A percentile compares a stretch with the other conserved stretches of the same genome.
Evolutionary conservation across 2,113 vertebrate species (phyloP).

Genomic region (Ploceus nigricollis): DNA sequence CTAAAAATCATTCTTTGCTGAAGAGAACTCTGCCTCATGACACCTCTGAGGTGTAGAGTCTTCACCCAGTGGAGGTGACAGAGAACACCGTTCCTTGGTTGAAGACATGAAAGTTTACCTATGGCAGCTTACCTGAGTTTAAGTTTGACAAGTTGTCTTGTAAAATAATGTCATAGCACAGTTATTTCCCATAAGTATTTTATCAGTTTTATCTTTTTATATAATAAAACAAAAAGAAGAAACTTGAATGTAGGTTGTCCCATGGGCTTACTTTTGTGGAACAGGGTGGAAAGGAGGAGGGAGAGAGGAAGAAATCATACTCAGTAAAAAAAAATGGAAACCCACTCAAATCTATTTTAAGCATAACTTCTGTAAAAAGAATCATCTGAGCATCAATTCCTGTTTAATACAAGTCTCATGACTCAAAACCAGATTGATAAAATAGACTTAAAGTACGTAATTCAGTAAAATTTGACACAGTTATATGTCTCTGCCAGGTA

Average conservation of each 20-base stretch:
- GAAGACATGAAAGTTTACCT: neutral
- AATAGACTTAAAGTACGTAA: neutral
- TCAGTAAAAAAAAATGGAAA: slow-evolving; percentile 12
- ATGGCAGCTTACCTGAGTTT: neutral
- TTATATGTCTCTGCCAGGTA: neutral
- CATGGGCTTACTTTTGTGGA: slow-evolving; percentile 22
- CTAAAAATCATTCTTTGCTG: neutral
- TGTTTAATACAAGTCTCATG: neutral
- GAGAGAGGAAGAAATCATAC: slow-evolving; percentile 5
- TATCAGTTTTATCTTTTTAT: neutral
- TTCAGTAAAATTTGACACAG: neutral
- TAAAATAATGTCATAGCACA: slow-evolving; percentile 25
- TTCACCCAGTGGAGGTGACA: neutral
- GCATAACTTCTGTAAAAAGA: slow-evolving; percentile 11
- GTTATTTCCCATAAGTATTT: neutral
- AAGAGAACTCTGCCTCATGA: neutral
- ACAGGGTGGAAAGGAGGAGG: neutral
- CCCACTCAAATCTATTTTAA: slow-evolving; percentile 48
- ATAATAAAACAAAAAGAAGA: neutral
- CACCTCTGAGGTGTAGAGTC: neutral
- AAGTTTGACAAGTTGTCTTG: neutral
- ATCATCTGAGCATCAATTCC: neutral
- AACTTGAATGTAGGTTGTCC: neutral
- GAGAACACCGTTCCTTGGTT: neutral
- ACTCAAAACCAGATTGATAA: slow-evolving; percentile 1